Percentiles rank a stretch among this genome's conserved stretches.
Conservation (phyloP, 2,888 invertebrate genomes). For the Hesperia comma region DNA sequence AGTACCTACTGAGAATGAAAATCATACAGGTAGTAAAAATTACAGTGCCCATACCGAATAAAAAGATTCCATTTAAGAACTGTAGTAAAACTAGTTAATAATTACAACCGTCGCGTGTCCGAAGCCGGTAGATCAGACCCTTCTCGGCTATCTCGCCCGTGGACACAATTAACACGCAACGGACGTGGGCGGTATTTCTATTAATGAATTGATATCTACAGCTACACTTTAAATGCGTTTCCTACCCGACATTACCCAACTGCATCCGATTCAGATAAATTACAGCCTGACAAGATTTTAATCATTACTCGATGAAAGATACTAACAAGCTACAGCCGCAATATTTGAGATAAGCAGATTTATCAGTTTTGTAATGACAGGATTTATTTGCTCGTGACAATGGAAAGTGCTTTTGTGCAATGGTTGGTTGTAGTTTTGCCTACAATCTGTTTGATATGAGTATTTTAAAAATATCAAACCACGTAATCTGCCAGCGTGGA, state of each 20-base stretch:
- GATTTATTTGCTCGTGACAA: slow-evolving; percentile 11
- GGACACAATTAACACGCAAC: slow-evolving; percentile 27
- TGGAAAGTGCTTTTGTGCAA: background rate
- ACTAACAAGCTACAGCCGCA: slow-evolving; percentile 27
- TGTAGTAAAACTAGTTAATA: background rate
- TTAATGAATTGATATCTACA: slow-evolving; percentile 36
- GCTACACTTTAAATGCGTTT: slow-evolving; percentile 29
- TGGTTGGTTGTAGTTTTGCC: no score
- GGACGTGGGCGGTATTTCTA: slow-evolving; percentile 36
- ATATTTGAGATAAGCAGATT: slow-evolving; percentile 20
- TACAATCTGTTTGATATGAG: no score
- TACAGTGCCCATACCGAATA: no score
- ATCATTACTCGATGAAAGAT: slow-evolving; percentile 26
- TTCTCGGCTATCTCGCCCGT: background rate
- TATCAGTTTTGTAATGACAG: slow-evolving; percentile 23
- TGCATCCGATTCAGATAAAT: slow-evolving; percentile 37
- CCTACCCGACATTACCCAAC: slow-evolving; percentile 32
- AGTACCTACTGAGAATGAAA: no score
- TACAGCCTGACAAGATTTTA: slow-evolving; percentile 28
- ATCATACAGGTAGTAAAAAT: no score
- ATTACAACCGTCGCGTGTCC: background rate
- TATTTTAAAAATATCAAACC: no score
- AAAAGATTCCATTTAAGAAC: background rate
- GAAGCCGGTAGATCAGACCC: slow-evolving; percentile 6
- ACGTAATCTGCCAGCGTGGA: no score